Conservation (phyloP, 2,113 vertebrate species). For the Ophiodon elongatus region DNA sequence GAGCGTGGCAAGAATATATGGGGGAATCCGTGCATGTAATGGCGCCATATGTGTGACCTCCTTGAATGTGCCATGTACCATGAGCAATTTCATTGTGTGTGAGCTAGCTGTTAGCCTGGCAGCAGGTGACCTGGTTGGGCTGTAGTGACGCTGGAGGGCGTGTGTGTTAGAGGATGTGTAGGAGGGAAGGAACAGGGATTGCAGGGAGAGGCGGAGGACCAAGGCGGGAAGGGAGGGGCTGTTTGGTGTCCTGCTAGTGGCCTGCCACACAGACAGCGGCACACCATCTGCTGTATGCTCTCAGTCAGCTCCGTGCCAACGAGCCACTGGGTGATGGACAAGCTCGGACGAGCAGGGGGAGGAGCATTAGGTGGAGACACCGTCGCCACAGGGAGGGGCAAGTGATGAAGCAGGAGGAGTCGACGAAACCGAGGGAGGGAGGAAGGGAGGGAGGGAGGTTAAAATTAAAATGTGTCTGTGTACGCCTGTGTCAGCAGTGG, state of each 20-base stretch:
- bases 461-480: slow-evolving; percentile 47
- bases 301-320: slow-evolving; percentile 75
- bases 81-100: slow-evolving; percentile 62
- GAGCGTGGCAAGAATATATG: slow-evolving; percentile 58
- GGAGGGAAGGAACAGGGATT: slow-evolving; percentile 47
- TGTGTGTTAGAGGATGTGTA: slow-evolving; percentile 49
- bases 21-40: slow-evolving; percentile 79
- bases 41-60: slow-evolving; percentile 79
- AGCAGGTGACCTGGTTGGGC: slow-evolving; percentile 79
- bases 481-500: slow-evolving; percentile 35
- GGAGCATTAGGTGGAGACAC: slow-evolving; percentile 25
- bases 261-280: slow-evolving; percentile 75
- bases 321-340: slow-evolving; percentile 79
- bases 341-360: slow-evolving; percentile 47
- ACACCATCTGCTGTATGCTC: slow-evolving; percentile 83
- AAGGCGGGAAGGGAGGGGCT: slow-evolving; percentile 59
- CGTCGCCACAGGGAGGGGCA: slow-evolving; percentile 40
- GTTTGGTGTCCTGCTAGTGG: slow-evolving; percentile 78
- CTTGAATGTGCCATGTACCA: slow-evolving; percentile 77
- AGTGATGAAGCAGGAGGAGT: slow-evolving; percentile 30
- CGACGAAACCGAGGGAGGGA: slow-evolving; percentile 4
- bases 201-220: slow-evolving; percentile 35
- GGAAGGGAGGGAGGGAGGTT: slow-evolving; percentile 8
- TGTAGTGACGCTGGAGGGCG: slow-evolving; percentile 68
- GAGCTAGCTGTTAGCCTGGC: slow-evolving; percentile 55